Percentiles rank a stretch among this genome's conserved stretches.
These are phyloP conservation scores for Metaphire vulgaris DNA, from an alignment of 1,140 invertebrate species.

Conservation along the genomic window DNA sequence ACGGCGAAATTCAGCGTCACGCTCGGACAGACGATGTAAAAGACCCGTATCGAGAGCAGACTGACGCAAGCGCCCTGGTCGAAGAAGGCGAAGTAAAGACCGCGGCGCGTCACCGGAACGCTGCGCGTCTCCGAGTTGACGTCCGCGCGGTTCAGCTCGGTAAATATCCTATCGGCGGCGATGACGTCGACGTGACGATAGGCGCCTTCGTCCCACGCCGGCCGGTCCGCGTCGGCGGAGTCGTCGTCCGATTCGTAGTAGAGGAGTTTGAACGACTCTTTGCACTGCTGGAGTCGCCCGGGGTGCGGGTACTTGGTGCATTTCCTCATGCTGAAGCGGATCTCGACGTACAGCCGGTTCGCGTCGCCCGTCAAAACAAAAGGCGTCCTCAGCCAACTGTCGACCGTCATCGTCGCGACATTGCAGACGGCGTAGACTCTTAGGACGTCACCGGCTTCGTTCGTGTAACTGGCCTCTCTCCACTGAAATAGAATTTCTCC, in stretches of 20 bases:
- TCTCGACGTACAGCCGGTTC: slow-evolving; percentile 92
- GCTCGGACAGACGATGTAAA: slow-evolving; percentile 90
- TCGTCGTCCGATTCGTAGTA: slow-evolving; percentile 69
- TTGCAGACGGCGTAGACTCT: slow-evolving; percentile 95
- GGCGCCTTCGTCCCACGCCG: slow-evolving; percentile 78
- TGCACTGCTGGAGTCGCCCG: slow-evolving; percentile 48
- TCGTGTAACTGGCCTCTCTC: slow-evolving; percentile 93
- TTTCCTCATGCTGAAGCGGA: slow-evolving; percentile 67
- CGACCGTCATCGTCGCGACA: slow-evolving; percentile 88
- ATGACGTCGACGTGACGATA: slow-evolving; percentile 84
- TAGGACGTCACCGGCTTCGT: slow-evolving; percentile 92
- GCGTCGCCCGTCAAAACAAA: slow-evolving; percentile 86
- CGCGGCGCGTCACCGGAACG: slow-evolving; percentile 71
- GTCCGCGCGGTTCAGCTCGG: slow-evolving; percentile 49
- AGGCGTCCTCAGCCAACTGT: slow-evolving; percentile 98
- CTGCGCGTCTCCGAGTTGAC: slow-evolving; percentile 91
- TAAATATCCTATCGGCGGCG: slow-evolving; percentile 78
- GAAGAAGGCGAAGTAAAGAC: slow-evolving; percentile 95
- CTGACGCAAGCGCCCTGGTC: slow-evolving; percentile 95
- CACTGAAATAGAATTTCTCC: slow-evolving; percentile 64
- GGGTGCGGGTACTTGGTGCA: slow-evolving; percentile 42
- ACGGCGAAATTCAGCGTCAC: slow-evolving; percentile 83
- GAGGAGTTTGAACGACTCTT: slow-evolving; percentile 85
- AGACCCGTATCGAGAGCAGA: slow-evolving; percentile 86
- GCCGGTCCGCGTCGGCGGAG: slow-evolving; percentile 56